Evolutionary conservation across 1,140 invertebrate species (phyloP).

Genomic region (Mamestra configurata): DNA sequence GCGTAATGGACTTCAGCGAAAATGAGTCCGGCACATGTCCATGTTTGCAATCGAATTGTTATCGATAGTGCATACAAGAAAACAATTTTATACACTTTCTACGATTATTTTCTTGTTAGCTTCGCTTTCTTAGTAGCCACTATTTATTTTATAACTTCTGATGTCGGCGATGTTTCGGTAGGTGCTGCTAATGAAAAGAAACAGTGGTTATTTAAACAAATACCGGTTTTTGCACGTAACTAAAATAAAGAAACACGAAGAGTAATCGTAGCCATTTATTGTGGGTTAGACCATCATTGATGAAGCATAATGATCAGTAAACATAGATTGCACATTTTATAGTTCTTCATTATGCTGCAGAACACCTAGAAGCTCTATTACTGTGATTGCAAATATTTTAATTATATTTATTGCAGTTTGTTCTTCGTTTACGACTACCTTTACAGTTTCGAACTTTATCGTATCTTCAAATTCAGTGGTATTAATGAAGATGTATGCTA

Average conservation of each 20-base stretch:
- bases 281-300: not conserved
- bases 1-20: not conserved
- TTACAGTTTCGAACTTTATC: not conserved
- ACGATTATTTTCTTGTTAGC: conserved; percentile 74
- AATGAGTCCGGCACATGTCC: conserved; percentile 21
- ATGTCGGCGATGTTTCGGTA: conserved; percentile 54
- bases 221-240: conserved; percentile 30
- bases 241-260: not conserved
- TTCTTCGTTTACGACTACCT: not conserved
- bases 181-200: conserved; percentile 30
- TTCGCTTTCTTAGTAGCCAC: conserved; percentile 73
- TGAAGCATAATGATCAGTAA: not conserved
- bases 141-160: conserved; percentile 63
- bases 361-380: not conserved
- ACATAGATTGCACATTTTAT: not conserved
- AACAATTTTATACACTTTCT: conserved; percentile 81
- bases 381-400: not conserved
- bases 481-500: conserved; percentile 19
- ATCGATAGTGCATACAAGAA: conserved; percentile 58
- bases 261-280: conserved; percentile 4
- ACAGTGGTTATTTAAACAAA: conserved; percentile 28
- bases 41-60: conserved; percentile 56
- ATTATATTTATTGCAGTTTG: not conserved
- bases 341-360: not conserved
- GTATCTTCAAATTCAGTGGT: not conserved